Conservation (phyloP, 1,140 invertebrate species). For the Diorhabda elongata region DNA sequence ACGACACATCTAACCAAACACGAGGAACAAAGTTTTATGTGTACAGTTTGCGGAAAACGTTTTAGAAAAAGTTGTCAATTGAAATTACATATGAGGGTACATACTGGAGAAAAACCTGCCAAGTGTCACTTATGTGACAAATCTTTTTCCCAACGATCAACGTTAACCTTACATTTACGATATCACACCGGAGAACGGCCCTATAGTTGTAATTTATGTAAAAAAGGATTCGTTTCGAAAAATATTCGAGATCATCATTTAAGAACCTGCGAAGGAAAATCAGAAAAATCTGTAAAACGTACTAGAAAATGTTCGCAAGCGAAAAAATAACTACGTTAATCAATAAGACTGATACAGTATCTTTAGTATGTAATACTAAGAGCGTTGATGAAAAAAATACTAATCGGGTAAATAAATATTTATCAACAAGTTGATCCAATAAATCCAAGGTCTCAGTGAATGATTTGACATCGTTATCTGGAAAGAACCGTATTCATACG, state of each 20-base stretch:
- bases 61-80: conserved; percentile 59
- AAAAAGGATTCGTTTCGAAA: conserved; percentile 59
- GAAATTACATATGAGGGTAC: conserved; percentile 58
- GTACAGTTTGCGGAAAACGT: conserved; percentile 51
- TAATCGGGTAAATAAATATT: too few species aligned
- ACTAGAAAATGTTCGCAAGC: too few species aligned
- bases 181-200: conserved; percentile 59
- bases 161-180: conserved; percentile 53
- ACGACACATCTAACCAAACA: background rate
- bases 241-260: conserved; percentile 42
- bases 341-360: too few species aligned
- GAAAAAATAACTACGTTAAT: too few species aligned
- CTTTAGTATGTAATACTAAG: too few species aligned
- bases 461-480: too few species aligned
- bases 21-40: background rate
- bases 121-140: conserved; percentile 52
- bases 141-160: conserved; percentile 51
- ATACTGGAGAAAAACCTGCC: conserved; percentile 51
- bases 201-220: conserved; percentile 64
- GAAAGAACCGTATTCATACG: too few species aligned
- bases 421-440: too few species aligned
- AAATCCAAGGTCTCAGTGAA: too few species aligned
- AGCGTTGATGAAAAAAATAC: too few species aligned
- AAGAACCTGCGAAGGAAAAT: background rate
- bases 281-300: background rate